phyloP scores from a whole-genome alignment of 1,140 invertebrate genomes.

The Rhyacophila brunnea region DNA sequence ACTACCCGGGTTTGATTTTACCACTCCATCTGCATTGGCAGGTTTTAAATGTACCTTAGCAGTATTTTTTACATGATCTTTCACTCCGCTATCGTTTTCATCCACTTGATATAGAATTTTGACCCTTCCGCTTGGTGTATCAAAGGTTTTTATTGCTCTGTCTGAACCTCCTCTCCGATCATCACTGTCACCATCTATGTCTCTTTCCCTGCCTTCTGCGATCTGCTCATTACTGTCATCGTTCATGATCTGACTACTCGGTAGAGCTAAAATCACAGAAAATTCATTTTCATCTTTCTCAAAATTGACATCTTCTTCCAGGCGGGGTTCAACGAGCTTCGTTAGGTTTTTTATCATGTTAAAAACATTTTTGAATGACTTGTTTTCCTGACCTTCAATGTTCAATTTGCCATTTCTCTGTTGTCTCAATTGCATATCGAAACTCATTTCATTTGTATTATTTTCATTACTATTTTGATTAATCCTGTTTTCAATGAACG shows the following conservation, averaged over 20 bases:
- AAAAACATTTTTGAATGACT: constrained; percentile 1
- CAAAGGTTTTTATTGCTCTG: constrained; percentile 32
- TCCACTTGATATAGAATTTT: constrained; percentile 31
- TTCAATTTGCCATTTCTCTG: not conserved
- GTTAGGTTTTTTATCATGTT: not conserved
- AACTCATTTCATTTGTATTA: not conserved
- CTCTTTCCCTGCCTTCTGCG: constrained; percentile 9
- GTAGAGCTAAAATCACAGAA: constrained; percentile 2
- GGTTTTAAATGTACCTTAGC: not conserved
- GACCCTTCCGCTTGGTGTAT: constrained; percentile 29
- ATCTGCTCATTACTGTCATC: constrained; percentile 12
- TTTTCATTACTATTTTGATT: not conserved
- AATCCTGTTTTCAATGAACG: not conserved
- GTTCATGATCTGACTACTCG: constrained; percentile 12
- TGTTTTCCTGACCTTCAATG: not conserved
- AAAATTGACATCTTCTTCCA: not conserved
- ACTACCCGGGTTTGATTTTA: constrained; percentile 18
- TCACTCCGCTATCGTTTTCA: constrained; percentile 21
- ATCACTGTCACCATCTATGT: not conserved
- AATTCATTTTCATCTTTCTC: not conserved
- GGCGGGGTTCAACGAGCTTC: too few relatives aligned
- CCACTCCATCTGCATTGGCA: not conserved
- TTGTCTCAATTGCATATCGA: not conserved
- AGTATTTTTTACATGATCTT: constrained; percentile 6
- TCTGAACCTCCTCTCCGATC: constrained; percentile 8